These are phyloP conservation scores for Pelodiscus sinensis DNA, from an alignment of 2,113 vertebrate species.

Conservation along the genomic window DNA sequence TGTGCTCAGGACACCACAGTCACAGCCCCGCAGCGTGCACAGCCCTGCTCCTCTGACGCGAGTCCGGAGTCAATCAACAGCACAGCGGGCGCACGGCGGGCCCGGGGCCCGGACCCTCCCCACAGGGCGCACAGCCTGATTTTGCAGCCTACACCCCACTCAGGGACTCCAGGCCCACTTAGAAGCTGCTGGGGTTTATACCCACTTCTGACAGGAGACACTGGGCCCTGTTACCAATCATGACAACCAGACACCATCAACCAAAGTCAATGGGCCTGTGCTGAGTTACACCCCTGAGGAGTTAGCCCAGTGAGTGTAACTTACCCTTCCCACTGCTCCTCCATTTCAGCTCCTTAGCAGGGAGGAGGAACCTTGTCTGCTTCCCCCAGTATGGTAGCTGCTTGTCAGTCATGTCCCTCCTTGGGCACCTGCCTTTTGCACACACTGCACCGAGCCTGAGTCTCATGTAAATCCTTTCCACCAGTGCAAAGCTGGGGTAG, in stretches of 20 bases:
- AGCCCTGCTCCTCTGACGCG: background rate
- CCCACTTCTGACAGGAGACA: background rate
- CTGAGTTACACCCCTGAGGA: background rate
- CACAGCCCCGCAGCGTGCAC: background rate
- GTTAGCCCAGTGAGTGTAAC: background rate
- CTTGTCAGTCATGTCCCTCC: background rate
- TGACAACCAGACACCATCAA: background rate
- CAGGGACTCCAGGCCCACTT: rapidly evolving
- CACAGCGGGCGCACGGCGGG: no score
- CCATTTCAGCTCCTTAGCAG: background rate
- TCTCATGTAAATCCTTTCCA: background rate
- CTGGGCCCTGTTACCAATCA: background rate
- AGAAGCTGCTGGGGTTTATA: rapidly evolving
- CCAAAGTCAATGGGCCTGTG: background rate
- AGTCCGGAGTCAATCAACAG: rapidly evolving
- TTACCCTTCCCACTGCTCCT: background rate
- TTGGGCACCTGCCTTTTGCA: background rate
- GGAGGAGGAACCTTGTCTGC: background rate
- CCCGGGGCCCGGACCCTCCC: no score
- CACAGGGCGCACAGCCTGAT: background rate
- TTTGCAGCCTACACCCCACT: background rate
- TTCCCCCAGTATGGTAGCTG: background rate
- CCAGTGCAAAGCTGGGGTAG: background rate
- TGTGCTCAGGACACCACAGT: background rate
- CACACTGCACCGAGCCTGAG: background rate